Percentiles rank a stretch among this genome's conserved stretches.
Conservation (phyloP, 1,140 invertebrate species). For the Lethrus apterus region DNA sequence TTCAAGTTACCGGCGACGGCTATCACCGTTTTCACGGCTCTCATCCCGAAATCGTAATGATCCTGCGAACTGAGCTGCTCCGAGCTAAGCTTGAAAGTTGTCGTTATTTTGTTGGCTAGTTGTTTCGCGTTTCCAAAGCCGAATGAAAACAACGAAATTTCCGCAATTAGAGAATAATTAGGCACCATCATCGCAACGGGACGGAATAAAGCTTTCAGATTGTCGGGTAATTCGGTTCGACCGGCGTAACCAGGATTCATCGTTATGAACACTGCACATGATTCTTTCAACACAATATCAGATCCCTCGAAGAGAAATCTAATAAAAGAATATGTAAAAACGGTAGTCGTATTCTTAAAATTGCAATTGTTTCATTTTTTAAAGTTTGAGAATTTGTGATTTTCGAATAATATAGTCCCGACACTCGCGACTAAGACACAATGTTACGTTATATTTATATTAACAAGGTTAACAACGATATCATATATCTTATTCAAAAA, state of each 20-base stretch:
- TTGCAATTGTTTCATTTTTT: no score
- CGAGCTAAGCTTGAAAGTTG: constrained; percentile 63
- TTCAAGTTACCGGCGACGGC: constrained; percentile 62
- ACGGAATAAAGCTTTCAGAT: constrained; percentile 64
- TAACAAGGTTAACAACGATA: no score
- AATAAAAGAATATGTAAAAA: constrained; percentile 6
- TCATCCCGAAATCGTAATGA: constrained; percentile 51
- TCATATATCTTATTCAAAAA: no score
- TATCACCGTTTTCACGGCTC: constrained; percentile 57
- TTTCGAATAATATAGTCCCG: no score
- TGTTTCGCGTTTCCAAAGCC: constrained; percentile 58
- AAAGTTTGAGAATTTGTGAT: no score
- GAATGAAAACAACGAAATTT: constrained; percentile 65
- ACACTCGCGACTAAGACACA: no score
- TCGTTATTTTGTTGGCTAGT: constrained; percentile 63
- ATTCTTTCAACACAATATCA: constrained; percentile 47
- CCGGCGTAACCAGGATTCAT: constrained; percentile 73
- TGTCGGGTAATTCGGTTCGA: constrained; percentile 64
- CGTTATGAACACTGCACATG: constrained; percentile 65
- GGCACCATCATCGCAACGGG: constrained; percentile 75
- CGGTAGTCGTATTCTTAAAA: no score
- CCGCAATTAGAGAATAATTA: constrained; percentile 63
- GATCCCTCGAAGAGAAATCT: constrained; percentile 60
- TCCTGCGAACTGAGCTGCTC: constrained; percentile 61
- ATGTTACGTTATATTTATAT: no score